Percentiles rank a stretch among this genome's conserved stretches.
phyloP scores from a whole-genome alignment of 2,888 invertebrate species.

The Chrysolina oricalcia region DNA sequence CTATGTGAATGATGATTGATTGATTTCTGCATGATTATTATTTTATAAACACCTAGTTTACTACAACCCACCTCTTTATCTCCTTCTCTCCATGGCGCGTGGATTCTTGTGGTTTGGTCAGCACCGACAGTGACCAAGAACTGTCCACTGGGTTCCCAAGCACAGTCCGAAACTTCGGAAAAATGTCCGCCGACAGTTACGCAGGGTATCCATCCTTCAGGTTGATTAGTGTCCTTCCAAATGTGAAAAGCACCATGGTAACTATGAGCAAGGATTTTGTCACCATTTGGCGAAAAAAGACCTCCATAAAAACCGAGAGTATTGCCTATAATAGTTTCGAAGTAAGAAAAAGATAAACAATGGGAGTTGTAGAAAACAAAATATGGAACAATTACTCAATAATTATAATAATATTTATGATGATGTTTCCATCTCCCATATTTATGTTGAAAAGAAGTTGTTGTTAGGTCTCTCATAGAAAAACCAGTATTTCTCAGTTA shows the following conservation, averaged over 20 bases:
- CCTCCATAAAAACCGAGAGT: slow-evolving; percentile 95
- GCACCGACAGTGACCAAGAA: slow-evolving; percentile 85
- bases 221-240: slow-evolving; percentile 78
- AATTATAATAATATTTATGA: slow-evolving; percentile 17
- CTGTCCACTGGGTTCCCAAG: slow-evolving; percentile 88
- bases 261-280: slow-evolving; percentile 87
- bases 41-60: slow-evolving; percentile 1
- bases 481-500: too few relatives aligned
- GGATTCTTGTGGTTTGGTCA: slow-evolving; percentile 94
- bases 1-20: too few relatives aligned
- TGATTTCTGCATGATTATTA: neutral
- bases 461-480: too few relatives aligned
- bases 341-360: neutral
- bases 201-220: slow-evolving; percentile 77
- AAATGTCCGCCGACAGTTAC: slow-evolving; percentile 89
- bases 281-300: slow-evolving; percentile 82
- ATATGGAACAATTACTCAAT: neutral
- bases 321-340: slow-evolving; percentile 73
- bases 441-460: too few relatives aligned
- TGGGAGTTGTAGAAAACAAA: neutral
- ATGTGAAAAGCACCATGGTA: slow-evolving; percentile 94
- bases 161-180: slow-evolving; percentile 85
- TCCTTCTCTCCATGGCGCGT: slow-evolving; percentile 85
- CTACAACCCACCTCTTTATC: slow-evolving; percentile 63
- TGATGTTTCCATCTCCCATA: too few relatives aligned